Conservation (phyloP, 2,113 vertebrate species). For the Podarcis raffonei region DNA sequence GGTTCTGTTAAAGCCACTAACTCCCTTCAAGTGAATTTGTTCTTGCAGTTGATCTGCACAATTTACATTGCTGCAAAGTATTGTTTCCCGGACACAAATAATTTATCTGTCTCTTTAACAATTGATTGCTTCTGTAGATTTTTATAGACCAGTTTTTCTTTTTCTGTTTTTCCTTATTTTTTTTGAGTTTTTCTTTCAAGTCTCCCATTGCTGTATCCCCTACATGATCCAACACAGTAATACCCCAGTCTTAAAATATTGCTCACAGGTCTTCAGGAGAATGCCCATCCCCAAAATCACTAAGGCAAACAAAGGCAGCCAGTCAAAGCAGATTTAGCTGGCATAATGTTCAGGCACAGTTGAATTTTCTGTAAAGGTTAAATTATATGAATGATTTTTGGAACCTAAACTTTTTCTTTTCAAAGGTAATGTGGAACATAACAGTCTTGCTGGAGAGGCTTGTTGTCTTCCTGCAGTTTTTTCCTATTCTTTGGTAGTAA, state of each 20-base stretch:
- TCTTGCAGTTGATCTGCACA: not conserved
- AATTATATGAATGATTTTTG: not conserved
- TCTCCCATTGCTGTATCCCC: not conserved
- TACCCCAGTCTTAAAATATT: not conserved
- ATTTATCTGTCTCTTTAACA: not conserved
- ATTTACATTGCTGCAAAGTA: not conserved
- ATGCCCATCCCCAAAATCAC: no score
- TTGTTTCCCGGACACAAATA: not conserved
- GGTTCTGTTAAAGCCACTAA: not conserved
- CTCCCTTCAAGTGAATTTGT: not conserved
- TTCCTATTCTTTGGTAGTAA: not conserved
- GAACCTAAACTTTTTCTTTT: not conserved
- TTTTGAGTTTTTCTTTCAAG: not conserved
- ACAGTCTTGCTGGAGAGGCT: not conserved
- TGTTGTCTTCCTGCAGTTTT: not conserved
- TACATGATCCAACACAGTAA: not conserved
- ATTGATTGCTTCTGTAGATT: not conserved
- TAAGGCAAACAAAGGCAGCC: no score
- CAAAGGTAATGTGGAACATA: not conserved
- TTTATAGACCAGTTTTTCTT: not conserved
- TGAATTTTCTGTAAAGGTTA: not conserved
- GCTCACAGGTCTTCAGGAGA: not conserved
- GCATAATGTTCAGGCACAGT: not conserved
- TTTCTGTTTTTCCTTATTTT: not conserved
- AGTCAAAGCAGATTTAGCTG: no score